Evolutionary conservation across 2,113 vertebrate genomes (phyloP), one percentile per base, ranked within the genome.

Genomic region (Gobius niger): DNA sequence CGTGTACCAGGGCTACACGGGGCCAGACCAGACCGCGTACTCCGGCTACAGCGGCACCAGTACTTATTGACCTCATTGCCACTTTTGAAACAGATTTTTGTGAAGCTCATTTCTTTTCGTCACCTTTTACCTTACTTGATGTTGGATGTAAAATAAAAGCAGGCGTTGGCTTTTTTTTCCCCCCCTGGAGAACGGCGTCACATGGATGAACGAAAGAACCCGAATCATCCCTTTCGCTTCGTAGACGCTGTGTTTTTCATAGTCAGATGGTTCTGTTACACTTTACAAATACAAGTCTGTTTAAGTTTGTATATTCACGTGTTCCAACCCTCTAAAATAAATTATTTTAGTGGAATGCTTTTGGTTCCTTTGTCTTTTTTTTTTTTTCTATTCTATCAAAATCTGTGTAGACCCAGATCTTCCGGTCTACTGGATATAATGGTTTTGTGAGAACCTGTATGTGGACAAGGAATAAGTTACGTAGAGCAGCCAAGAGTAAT

Each of bases 11-110:
- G 72, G 77, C 44, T 83, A 59, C 2, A 68, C 44, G 47, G 87
- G 68, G 65, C 80, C 87, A 18, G 80, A 61, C 82, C 80, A 85
- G 49, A 56, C 53, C 19, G 69, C 86, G 0, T 85, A 78, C 64
- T 67, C 86, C n/a, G 86, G 82, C 71, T 88, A 86, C 65, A 64
- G 75, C 5, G 34, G 78, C 67, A 73, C 69, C 18, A 79, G 82
- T 78, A 87, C 82, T 65, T 87, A 75, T 70, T 60, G 47, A 11
- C 9, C 18, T 63, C 57, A 44, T 3, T 40, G 16, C 15, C 57
- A 14, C n/a, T 3, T 70, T 42, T 16, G 9, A 44, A 60, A 42
- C 12, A n/a, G 14, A 40, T 42, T 60, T 59, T 34, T n/a, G 57
- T 60, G 14, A 72, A 51, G 50, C 44, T 57, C 67, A 19, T 65